Percentiles rank a stretch among this genome's conserved stretches.
phyloP scores from a whole-genome alignment of 35 echinoderm and acorn worm genomes.

The Ptychodera flava region DNA sequence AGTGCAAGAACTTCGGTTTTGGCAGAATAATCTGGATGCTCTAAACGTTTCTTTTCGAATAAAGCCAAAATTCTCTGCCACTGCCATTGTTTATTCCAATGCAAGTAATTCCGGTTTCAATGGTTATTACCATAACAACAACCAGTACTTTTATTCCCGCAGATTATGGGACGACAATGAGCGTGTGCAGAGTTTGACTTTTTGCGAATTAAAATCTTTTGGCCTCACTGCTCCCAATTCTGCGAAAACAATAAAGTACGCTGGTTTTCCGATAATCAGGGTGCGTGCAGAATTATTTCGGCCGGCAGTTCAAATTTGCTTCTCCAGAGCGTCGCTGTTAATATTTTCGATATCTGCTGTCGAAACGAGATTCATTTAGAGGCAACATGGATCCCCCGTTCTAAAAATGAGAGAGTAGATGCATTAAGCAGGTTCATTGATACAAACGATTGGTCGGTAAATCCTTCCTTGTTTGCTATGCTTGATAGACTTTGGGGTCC shows the following conservation, averaged over 20 bases:
- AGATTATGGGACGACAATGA: conserved; percentile 9
- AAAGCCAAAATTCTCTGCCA: too few relatives aligned
- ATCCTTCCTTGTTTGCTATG: conserved; percentile 32
- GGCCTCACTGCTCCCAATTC: not conserved
- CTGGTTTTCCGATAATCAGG: too few relatives aligned
- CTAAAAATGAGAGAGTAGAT: conserved; percentile 35
- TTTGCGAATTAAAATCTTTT: conserved; percentile 4
- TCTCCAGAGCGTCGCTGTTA: too few relatives aligned
- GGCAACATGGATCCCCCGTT: too few relatives aligned
- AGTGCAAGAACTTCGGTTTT: conserved; percentile 6
- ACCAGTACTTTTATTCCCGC: conserved; percentile 4
- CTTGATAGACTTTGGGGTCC: too few relatives aligned
- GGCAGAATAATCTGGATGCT: not conserved
- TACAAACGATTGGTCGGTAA: too few relatives aligned
- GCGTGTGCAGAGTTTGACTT: not conserved
- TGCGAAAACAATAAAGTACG: not conserved
- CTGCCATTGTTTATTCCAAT: conserved; percentile 23
- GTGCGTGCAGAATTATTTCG: too few relatives aligned
- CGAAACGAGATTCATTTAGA: conserved; percentile 16
- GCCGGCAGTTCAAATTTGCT: too few relatives aligned
- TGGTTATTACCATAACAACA: not conserved
- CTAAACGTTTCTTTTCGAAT: conserved; percentile 25
- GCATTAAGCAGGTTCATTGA: conserved; percentile 23
- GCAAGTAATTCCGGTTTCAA: conserved; percentile 21
- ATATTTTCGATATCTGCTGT: conserved; percentile 20